Evolutionary conservation across 2,113 vertebrate genomes (phyloP).

Genomic region (Callorhinus ursinus): DNA sequence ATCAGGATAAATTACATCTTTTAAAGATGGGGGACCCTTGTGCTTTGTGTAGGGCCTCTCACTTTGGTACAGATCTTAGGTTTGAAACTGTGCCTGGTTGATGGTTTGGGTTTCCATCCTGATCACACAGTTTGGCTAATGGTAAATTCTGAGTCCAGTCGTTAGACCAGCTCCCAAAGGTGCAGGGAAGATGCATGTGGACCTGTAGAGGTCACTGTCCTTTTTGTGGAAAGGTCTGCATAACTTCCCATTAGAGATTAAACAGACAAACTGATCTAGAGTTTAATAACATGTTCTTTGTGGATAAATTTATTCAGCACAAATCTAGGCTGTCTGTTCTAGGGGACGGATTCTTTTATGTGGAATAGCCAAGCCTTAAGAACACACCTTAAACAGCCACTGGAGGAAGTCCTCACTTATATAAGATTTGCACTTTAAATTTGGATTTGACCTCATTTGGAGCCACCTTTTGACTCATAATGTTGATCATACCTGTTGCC

Average conservation of each 20-base stretch:
- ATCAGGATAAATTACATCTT: conserved; percentile 29
- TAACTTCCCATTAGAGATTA: background rate
- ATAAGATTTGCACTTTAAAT: background rate
- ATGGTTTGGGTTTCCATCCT: background rate
- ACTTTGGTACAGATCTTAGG: background rate
- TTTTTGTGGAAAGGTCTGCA: background rate
- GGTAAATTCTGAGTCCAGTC: background rate
- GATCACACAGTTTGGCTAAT: background rate
- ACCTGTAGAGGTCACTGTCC: background rate
- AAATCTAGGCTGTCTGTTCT: background rate
- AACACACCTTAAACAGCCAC: background rate
- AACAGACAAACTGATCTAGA: background rate
- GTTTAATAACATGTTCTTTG: background rate
- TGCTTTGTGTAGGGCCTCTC: background rate
- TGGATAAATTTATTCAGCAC: background rate
- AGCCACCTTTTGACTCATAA: background rate
- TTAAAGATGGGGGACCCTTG: background rate
- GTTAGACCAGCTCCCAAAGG: background rate
- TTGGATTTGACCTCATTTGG: background rate
- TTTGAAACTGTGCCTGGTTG: background rate
- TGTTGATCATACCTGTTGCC: background rate
- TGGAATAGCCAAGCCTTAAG: background rate
- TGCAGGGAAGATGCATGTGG: background rate
- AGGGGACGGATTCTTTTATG: background rate
- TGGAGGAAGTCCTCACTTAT: background rate